Percentiles rank a stretch among this genome's conserved stretches.
Conservation (phyloP, 2,113 vertebrate genomes). For the Alosa alosa region DNA sequence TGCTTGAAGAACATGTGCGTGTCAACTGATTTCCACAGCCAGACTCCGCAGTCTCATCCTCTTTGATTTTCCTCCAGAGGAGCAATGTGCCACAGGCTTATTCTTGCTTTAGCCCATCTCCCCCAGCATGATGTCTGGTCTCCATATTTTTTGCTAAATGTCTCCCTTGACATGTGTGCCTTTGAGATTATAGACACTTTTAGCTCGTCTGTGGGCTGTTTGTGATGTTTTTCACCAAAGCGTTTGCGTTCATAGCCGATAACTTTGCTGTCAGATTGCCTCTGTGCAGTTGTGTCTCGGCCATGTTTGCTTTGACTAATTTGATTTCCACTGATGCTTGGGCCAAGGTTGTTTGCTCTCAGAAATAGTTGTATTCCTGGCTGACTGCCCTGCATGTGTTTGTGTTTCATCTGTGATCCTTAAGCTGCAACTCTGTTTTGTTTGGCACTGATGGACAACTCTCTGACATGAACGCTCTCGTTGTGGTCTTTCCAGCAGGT, state of each 20-base stretch:
- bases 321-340: not conserved
- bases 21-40: constrained; percentile 34
- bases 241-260: not conserved
- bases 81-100: constrained; percentile 9
- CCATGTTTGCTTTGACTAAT: constrained; percentile 6
- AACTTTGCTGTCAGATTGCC: not conserved
- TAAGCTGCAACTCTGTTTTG: not conserved
- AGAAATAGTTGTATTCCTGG: not conserved
- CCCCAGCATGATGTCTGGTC: not conserved
- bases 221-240: constrained; percentile 5
- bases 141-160: not conserved
- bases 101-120: not conserved
- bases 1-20: constrained; percentile 28
- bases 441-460: no score
- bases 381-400: not conserved
- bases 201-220: not conserved
- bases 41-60: constrained; percentile 16
- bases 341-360: not conserved
- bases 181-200: constrained; percentile 9
- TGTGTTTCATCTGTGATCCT: not conserved
- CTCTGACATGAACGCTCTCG: not conserved
- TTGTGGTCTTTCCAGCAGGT: constrained; percentile 54
- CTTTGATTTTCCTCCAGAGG: constrained; percentile 35
- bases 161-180: constrained; percentile 1
- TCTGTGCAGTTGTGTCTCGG: not conserved